Conservation (phyloP, 64 coral and sea anemone genomes). For the Platygyra sinensis region DNA sequence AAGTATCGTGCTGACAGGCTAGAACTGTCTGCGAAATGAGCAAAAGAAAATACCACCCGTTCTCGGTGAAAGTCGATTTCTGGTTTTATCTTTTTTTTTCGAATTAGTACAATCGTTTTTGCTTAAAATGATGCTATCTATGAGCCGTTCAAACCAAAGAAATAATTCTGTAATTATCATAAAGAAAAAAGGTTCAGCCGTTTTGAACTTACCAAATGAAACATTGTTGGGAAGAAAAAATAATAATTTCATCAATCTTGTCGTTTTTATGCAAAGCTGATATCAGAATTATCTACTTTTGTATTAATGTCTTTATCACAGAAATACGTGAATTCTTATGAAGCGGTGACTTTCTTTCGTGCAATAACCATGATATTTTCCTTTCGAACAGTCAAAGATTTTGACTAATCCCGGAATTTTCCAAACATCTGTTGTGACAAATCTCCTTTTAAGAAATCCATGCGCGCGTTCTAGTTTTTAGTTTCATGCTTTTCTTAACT, state of each 20-base stretch:
- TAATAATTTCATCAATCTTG: neutral
- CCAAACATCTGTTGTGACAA: no score
- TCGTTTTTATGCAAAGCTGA: neutral
- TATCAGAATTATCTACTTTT: no score
- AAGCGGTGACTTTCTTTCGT: no score
- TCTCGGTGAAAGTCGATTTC: neutral
- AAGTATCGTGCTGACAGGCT: neutral
- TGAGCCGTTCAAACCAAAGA: neutral
- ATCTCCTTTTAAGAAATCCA: no score
- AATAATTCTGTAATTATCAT: neutral
- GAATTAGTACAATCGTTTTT: neutral
- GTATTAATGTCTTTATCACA: no score
- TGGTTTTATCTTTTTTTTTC: neutral
- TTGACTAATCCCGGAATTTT: no score
- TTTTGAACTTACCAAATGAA: neutral
- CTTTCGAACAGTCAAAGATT: no score
- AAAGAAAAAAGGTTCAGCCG: neutral
- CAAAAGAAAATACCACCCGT: neutral
- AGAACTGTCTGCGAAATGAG: neutral
- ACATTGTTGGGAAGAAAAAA: neutral
- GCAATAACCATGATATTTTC: no score
- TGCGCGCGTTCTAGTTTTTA: no score
- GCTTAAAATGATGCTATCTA: neutral
- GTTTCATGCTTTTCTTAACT: neutral
- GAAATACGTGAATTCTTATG: no score